Percentiles rank a stretch among this genome's conserved stretches.
Conservation (phyloP, 2,797 vertebrate species). For the Anguilla marmorata region DNA sequence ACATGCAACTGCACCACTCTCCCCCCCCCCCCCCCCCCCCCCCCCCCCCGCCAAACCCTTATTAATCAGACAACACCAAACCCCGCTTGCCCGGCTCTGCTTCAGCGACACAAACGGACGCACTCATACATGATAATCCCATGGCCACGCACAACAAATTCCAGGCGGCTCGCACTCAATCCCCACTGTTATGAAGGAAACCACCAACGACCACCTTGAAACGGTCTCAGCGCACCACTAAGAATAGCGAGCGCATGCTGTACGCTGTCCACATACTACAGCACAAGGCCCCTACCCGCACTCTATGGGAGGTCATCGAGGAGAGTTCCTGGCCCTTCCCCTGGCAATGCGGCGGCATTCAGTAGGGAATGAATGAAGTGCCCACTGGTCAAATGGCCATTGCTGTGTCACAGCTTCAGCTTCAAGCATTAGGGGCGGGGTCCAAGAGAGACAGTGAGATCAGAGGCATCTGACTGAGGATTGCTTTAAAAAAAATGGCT, state of each 20-base stretch:
- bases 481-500: background rate
- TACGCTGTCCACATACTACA: background rate
- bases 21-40: background rate
- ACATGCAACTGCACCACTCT: background rate
- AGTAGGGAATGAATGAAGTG: background rate
- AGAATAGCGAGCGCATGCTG: background rate
- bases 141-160: background rate
- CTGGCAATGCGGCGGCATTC: background rate
- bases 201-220: background rate
- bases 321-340: background rate
- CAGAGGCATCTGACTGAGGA: background rate
- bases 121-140: constrained; percentile 26
- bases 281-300: background rate
- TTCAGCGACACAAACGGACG: background rate
- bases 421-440: background rate
- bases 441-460: background rate
- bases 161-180: background rate
- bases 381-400: background rate
- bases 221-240: background rate
- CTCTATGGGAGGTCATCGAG: background rate
- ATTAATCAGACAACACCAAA: constrained; percentile 29
- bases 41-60: background rate
- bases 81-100: background rate
- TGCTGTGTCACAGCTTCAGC: background rate
- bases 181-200: background rate